phyloP scores from a whole-genome alignment of 2,113 vertebrate species.

The Paradoxurus hermaphroditus region DNA sequence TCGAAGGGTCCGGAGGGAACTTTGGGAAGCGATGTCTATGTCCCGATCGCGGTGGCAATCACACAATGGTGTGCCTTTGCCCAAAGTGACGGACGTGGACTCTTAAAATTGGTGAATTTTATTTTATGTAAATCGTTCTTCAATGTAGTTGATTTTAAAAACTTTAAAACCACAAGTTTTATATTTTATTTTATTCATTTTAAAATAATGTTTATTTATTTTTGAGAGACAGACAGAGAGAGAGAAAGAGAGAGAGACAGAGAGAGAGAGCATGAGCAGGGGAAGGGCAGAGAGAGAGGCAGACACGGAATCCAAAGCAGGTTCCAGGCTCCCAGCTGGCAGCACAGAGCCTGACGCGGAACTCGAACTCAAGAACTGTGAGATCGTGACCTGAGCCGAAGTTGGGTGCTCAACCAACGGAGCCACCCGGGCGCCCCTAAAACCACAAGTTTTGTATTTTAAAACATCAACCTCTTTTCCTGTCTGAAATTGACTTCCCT shows the following conservation, averaged over 20 bases:
- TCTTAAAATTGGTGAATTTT: neutral
- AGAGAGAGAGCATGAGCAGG: no score
- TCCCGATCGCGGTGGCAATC: neutral
- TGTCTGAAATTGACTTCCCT: neutral
- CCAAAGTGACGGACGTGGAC: neutral
- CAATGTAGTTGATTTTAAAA: neutral
- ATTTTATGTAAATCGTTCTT: neutral
- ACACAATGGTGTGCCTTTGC: neutral
- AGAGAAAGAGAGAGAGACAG: no score
- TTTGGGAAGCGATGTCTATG: neutral
- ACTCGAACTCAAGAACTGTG: no score
- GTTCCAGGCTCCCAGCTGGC: no score
- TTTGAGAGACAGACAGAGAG: no score
- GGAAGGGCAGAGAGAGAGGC: no score
- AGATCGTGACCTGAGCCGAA: no score
- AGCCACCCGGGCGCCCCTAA: no score
- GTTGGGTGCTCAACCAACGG: rapidly evolving
- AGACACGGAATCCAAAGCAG: no score
- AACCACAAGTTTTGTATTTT: neutral
- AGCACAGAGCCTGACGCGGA: no score
- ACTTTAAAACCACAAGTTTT: neutral
- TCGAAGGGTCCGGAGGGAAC: neutral
- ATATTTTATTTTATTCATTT: neutral
- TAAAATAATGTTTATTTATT: no score
- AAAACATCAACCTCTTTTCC: neutral